These are phyloP conservation scores for Mola mola DNA, from an alignment of 2,113 vertebrate species.

Conservation along the genomic window DNA sequence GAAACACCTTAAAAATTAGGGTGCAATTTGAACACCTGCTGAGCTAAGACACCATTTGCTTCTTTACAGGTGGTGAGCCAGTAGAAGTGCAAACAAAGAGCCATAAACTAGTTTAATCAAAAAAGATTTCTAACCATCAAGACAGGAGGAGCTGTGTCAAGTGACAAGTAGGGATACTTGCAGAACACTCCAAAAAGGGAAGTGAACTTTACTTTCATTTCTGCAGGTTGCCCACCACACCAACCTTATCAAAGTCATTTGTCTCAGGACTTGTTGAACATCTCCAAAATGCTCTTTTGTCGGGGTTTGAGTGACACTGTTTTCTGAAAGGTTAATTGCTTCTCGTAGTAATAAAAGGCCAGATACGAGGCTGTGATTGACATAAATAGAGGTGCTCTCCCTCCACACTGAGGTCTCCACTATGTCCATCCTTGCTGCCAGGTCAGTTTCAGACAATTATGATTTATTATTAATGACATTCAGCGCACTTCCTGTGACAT, in stretches of 20 bases:
- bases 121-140: conserved; percentile 9
- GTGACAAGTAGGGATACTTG: conserved; percentile 24
- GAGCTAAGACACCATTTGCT: conserved; percentile 35
- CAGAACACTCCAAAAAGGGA: conserved; percentile 24
- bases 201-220: conserved; percentile 58
- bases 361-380: conserved; percentile 74
- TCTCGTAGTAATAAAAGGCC: conserved; percentile 79
- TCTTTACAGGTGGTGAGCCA: conserved; percentile 11
- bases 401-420: conserved; percentile 59
- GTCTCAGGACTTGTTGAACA: conserved; percentile 78
- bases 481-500: conserved; percentile 81
- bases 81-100: conserved; percentile 18
- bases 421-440: conserved; percentile 65
- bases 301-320: conserved; percentile 75
- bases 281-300: conserved; percentile 78
- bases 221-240: conserved; percentile 62
- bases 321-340: conserved; percentile 81
- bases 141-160: background rate
- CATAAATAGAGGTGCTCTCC: conserved; percentile 76
- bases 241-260: conserved; percentile 75
- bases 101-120: conserved; percentile 13
- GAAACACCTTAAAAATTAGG: conserved; percentile 35
- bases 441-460: conserved; percentile 79
- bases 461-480: conserved; percentile 85
- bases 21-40: conserved; percentile 42